Evolutionary conservation across 2,888 invertebrate genomes (phyloP), one percentile per base, ranked within the genome.

Genomic region (Mechanitis messenoides): DNA sequence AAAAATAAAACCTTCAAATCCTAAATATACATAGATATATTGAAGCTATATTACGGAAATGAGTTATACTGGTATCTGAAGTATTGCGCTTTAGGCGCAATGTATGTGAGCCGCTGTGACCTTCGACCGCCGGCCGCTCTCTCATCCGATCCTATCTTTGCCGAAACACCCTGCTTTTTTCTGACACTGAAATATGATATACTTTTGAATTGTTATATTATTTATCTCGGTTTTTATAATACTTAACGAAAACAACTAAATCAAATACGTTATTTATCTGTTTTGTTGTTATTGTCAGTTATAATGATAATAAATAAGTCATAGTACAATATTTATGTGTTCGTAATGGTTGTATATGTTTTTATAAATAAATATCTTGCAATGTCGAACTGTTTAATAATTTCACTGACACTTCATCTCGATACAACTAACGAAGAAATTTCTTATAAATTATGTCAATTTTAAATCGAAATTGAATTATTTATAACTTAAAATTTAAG

Each of bases 81-180:
- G 58, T 64, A 62, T 62, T 33, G 57, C 11, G 33, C 60, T 60
- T 74, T 72, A 71, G 70, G 64, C 69, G 75, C 75, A 85, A 90
- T 79, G 81, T 84, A 90, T 88, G 80, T 85, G 74, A 72, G 76
- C 73, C 74, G 74, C 71, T 69, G 71, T 77, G 85, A 87, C 85
- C 90, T 75, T 72, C 78, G 86, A 87, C 85, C 84, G 76, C 69
- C 68, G 69, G 73, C 73, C 82, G 81, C 85, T 90, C 87, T 78
- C 84, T 90, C 89, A 90, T 75, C 69, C 76, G 83, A 83, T 83
- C 83, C 83, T 83, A 85, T 85, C 84, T 82, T 68, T 74, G 69
- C 73, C 73, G 69, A 74, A 67, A 76, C 69, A 76, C 74, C 69
- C 58, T 71, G 75, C 75, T 76, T 78, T 79, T 76, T 77, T 71